Base-by-base conservation (phyloP, 1,140 invertebrate species). In the Pogonomyrmex barbatus region DNA sequence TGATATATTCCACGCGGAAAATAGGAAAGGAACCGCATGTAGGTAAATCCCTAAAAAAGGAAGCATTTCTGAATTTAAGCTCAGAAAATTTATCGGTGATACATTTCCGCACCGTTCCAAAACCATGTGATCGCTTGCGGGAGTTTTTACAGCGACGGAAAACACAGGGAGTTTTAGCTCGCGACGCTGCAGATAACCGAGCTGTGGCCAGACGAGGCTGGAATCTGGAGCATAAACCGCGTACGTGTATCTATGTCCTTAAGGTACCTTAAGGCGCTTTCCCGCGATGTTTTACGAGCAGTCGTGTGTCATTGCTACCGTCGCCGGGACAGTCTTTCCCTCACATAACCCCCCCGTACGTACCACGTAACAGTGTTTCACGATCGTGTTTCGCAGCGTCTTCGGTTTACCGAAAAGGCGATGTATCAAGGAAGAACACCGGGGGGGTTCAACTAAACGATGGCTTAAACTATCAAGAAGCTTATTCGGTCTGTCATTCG, bases 251-350 rank as follows among this genome's bases (percentile, higher is more conserved):
- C 75, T 77, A 82, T 70, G 60, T 76, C 70, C 60, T 24, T 24
- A 24, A 24, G 79, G 60, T 65, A 68, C 73, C 83, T 88, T 79
- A 79, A 91, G 86, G 68, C 78, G 89, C 60, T 90, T 91, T 88
- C 84, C 73, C 60, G 67, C 86, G 83, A 67, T 91, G 88, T 90
- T 91, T 91, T 91, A 91, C 86, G 90, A 91, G 83, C 86, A 82
- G 78, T 68, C 88, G 88, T 91, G 88, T 83, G 90, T 91, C 90
- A 91, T 91, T 83, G 88, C 88, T 87, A 89, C 90, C 36, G 71
- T 87, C 82, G 50, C 30, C 17, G 47, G 12, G 42, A 33, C 60
- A 50, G n/a, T 73, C 62, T 63, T 60, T 68, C 75, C n/a, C 52
- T 79, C 58, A 45, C 65, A 71, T 39, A 39, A 68, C 0, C 24